Percentiles rank a stretch among this genome's conserved stretches.
These are phyloP conservation scores for Calyptomena viridis DNA, from an alignment of 2,113 vertebrate species.

Conservation along the genomic window DNA sequence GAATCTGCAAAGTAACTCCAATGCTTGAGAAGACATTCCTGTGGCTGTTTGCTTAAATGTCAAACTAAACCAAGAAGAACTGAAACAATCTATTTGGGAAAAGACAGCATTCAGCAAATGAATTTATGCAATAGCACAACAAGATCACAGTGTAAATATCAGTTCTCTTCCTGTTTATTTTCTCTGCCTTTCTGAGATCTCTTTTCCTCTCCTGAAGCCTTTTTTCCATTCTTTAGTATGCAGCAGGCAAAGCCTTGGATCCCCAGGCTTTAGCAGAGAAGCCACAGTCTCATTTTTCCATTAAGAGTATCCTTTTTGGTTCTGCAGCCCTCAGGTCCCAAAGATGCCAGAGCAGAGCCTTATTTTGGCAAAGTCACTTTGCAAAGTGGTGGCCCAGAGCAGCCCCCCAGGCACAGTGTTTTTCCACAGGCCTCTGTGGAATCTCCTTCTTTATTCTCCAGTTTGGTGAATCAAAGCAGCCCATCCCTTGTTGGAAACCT, in stretches of 20 bases:
- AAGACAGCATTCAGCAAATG: conserved; percentile 15
- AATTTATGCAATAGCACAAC: not conserved
- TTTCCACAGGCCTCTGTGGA: not conserved
- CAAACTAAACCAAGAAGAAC: conserved; percentile 10
- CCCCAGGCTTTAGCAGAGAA: conserved; percentile 2
- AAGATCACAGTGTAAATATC: not conserved
- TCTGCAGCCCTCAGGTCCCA: not conserved
- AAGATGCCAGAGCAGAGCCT: not conserved
- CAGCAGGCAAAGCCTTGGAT: conserved; percentile 8
- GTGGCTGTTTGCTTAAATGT: not conserved
- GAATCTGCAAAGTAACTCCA: not conserved
- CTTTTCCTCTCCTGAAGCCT: not conserved
- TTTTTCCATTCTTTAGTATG: conserved; percentile 4
- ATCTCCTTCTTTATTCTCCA: not conserved
- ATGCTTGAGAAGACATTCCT: not conserved
- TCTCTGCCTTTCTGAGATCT: not conserved
- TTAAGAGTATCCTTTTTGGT: not conserved
- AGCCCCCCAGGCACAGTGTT: not conserved
- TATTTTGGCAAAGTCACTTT: not conserved
- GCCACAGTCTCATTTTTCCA: conserved; percentile 11
- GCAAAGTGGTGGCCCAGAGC: not conserved
- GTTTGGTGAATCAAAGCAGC: not conserved
- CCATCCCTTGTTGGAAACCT: not conserved
- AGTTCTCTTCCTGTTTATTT: not conserved
- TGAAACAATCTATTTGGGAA: not conserved